phyloP scores from a whole-genome alignment of 2,113 vertebrate genomes.

The Ovis aries region DNA sequence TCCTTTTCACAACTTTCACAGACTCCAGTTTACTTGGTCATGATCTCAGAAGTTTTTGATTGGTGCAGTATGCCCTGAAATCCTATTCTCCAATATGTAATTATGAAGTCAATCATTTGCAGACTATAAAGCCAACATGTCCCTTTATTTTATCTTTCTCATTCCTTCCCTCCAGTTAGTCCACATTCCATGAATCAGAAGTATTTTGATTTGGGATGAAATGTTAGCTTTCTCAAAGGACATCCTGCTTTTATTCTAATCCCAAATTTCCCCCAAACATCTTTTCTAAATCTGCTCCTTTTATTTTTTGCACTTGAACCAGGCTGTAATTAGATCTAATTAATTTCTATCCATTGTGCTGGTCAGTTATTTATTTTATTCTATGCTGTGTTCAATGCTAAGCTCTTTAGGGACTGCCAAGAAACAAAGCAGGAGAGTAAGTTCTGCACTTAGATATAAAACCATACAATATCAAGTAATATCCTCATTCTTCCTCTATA shows the following conservation, averaged over 20 bases:
- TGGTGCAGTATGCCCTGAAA: neutral
- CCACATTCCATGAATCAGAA: neutral
- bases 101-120: neutral
- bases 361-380: slow-evolving; percentile 13
- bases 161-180: neutral
- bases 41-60: neutral
- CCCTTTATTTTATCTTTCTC: neutral
- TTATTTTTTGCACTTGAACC: slow-evolving; percentile 11
- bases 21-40: neutral
- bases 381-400: neutral
- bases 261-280: neutral
- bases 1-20: neutral
- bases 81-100: neutral
- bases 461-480: neutral
- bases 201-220: neutral
- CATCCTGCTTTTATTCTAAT: slow-evolving; percentile 24
- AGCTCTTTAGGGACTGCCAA: neutral
- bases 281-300: neutral
- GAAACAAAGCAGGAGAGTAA: neutral
- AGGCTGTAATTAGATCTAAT: neutral
- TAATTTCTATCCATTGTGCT: neutral
- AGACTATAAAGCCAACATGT: neutral
- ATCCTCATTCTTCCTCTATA: neutral
- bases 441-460: neutral
- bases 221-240: neutral